These are phyloP conservation scores for Thaumatotibia leucotreta DNA, from an alignment of 1,140 invertebrate species.

Conservation along the genomic window DNA sequence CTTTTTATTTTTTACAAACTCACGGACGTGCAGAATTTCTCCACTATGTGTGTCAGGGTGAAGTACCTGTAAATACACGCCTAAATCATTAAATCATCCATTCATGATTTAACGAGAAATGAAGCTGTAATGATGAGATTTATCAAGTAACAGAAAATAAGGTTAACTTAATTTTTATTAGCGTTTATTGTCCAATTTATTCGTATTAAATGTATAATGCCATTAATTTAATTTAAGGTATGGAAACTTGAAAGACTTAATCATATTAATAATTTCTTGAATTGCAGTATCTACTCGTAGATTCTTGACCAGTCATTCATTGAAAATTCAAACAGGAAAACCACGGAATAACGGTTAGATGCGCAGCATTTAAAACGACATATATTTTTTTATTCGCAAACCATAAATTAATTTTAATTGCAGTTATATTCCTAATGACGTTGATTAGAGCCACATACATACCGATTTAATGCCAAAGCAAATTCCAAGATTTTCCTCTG, in stretches of 20 bases:
- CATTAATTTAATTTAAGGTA: no score
- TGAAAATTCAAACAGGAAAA: no score
- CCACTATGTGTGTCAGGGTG: constrained; percentile 47
- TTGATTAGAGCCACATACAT: not conserved
- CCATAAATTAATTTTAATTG: not conserved
- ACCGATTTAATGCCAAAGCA: not conserved
- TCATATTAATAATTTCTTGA: no score
- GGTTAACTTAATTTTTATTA: no score
- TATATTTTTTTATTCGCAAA: not conserved
- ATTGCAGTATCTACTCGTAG: no score
- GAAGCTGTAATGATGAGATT: not conserved
- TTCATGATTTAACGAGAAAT: not conserved
- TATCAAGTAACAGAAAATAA: not conserved
- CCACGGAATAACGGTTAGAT: no score
- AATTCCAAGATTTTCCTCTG: constrained; percentile 1
- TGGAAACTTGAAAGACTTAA: no score
- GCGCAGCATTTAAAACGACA: no score
- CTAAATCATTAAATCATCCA: constrained; percentile 9
- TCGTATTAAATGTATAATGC: not conserved
- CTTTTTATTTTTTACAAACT: constrained; percentile 32
- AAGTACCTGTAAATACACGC: constrained; percentile 15
- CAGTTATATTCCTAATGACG: not conserved
- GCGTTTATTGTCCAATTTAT: not conserved
- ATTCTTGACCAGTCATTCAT: no score
- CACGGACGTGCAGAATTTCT: constrained; percentile 29